These are phyloP conservation scores for Lasioglossum baleicum DNA, from an alignment of 1,140 invertebrate species.

Conservation along the genomic window DNA sequence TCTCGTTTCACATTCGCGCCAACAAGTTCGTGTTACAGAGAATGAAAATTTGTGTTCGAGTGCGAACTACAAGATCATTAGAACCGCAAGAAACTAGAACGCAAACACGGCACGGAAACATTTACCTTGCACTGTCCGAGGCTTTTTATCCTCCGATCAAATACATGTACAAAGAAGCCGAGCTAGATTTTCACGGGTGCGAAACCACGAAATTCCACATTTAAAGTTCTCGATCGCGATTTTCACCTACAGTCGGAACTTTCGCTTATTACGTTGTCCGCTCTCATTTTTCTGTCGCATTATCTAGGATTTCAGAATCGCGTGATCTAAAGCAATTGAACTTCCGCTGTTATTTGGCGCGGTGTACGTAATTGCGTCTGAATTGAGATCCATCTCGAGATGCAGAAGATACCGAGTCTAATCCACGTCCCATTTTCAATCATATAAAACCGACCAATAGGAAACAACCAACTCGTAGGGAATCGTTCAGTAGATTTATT, in stretches of 20 bases:
- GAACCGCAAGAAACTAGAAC: not conserved
- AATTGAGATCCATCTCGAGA: not conserved
- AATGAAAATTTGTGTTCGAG: too few relatives aligned
- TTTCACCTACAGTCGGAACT: not conserved
- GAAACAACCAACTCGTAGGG: too few relatives aligned
- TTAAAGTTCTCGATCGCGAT: slow-evolving; percentile 1
- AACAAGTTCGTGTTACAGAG: too few relatives aligned
- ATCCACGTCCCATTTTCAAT: too few relatives aligned
- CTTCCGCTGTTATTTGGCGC: slow-evolving; percentile 17
- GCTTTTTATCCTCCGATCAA: too few relatives aligned
- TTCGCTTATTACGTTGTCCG: slow-evolving; percentile 39
- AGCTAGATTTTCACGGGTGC: not conserved
- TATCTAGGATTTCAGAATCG: slow-evolving; percentile 26
- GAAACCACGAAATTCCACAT: slow-evolving; percentile 1
- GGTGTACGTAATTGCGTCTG: not conserved
- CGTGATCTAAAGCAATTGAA: slow-evolving; percentile 35
- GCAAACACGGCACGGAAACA: not conserved
- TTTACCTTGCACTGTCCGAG: not conserved
- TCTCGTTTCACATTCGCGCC: too few relatives aligned
- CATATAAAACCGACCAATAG: too few relatives aligned
- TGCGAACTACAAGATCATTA: too few relatives aligned
- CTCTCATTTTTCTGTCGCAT: slow-evolving; percentile 19
- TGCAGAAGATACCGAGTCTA: too few relatives aligned
- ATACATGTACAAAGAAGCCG: too few relatives aligned
- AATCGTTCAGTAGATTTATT: too few relatives aligned